Evolutionary conservation across 2,113 vertebrate species (phyloP), one percentile per base, ranked within the genome.

Genomic region (Aegotheles bennettii): DNA sequence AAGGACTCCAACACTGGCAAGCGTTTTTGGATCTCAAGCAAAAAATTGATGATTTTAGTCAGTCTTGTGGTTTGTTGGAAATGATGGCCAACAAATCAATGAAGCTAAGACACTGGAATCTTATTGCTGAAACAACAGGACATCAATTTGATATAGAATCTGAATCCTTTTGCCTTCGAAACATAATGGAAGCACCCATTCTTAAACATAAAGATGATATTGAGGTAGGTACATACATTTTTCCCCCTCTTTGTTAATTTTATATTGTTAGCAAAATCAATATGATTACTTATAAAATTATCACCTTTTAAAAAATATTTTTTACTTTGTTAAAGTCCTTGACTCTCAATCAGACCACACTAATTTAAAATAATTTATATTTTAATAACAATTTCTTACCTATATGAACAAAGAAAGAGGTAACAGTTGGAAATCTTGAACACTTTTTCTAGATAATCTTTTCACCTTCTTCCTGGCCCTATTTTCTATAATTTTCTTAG

Each of bases 81-180:
- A 97, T 98, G 97, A 98, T 98, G 98, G 95, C 96, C 8, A 95
- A 97, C 74, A 98, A 98, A 87, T 97, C 98, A 33, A 98, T 98
- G 98, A 98, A 98, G 13, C 96, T 83, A 93, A 97, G 98, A 63
- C 98, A 98, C 60, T 98, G 98, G 98, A 77, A 98, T 64, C 96
- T 96, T 31, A 98, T 98, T 92, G 95, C 97, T 17, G 97, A 98
- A 95, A 94, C 97, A 92, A 98, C 98, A 40, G 96, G 97, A 45
- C 97, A 98, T 83, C 70, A 94, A 4, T 98, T 98, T 96, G 97
- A 98, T 70, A 53, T 98, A 89, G 97, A 98, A 47, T 98, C 98
- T 7, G 98, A 98, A 68, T 89, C 97, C 2, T 98, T 98, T 94
- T 97, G 90, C 87, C 97, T 98, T 84, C 95, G 95, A 91, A 98